These are phyloP conservation scores for Tryphoninae sp. DNA, from an alignment of 2,888 invertebrate species.

Conservation along the genomic window DNA sequence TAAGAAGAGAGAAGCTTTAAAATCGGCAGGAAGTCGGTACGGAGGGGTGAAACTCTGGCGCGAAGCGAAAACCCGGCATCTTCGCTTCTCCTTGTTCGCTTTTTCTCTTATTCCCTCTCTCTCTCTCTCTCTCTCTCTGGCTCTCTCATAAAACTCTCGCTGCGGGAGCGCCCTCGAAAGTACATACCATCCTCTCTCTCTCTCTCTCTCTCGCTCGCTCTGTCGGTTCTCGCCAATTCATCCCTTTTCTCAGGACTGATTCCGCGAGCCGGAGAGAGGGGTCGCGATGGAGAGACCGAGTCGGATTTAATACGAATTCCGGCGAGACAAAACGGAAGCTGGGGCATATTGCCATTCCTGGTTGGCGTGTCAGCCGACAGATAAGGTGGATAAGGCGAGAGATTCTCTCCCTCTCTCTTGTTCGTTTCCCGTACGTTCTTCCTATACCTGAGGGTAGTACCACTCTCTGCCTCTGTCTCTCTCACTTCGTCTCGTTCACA, in stretches of 20 bases:
- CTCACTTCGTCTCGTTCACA: conserved; percentile 40
- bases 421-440: conserved; percentile 52
- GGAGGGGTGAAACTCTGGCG: conserved; percentile 33
- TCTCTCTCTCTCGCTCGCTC: conserved; percentile 14
- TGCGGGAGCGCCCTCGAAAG: conserved; percentile 18
- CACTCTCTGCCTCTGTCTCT: conserved; percentile 10
- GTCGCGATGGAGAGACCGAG: conserved; percentile 58
- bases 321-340: conserved; percentile 67
- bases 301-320: conserved; percentile 69
- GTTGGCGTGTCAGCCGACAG: conserved; percentile 68
- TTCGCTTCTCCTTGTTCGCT: neutral
- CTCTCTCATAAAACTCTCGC: conserved; percentile 33
- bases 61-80: neutral
- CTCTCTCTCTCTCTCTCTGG: conserved; percentile 4
- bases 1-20: conserved; percentile 41
- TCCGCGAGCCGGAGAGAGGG: conserved; percentile 33
- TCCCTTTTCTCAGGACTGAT: conserved; percentile 43
- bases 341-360: conserved; percentile 68
- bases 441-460: conserved; percentile 1
- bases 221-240: conserved; percentile 54
- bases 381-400: conserved; percentile 66
- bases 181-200: conserved; percentile 6
- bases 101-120: neutral
- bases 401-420: conserved; percentile 28
- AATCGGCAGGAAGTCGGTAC: conserved; percentile 34